phyloP scores from a whole-genome alignment of 2,888 invertebrate species.

The Troides aeacus region DNA sequence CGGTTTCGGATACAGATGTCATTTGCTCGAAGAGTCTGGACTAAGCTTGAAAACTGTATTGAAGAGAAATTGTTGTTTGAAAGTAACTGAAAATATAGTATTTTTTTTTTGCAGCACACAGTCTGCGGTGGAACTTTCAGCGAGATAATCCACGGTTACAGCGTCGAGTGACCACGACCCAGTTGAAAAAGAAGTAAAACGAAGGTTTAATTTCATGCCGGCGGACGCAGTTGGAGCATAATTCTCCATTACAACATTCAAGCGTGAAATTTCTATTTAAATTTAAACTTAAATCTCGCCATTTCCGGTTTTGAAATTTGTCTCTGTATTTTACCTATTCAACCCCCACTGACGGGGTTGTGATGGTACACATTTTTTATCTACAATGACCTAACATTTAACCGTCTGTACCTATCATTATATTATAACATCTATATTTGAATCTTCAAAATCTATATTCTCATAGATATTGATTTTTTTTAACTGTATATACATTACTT shows the following conservation, averaged over 20 bases:
- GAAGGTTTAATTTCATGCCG: slow-evolving; percentile 10
- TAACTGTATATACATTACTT: too few species aligned
- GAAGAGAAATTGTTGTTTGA: too few species aligned
- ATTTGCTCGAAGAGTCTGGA: too few species aligned
- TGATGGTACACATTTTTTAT: too few species aligned
- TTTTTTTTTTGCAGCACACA: not conserved
- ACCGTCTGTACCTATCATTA: too few species aligned
- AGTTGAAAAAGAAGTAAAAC: slow-evolving; percentile 1
- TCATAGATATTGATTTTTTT: too few species aligned
- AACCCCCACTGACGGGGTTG: too few species aligned
- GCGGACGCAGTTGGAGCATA: slow-evolving; percentile 2
- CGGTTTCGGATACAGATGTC: too few species aligned
- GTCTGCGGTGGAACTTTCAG: slow-evolving; percentile 4
- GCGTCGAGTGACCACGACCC: slow-evolving; percentile 7
- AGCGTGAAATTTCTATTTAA: slow-evolving; percentile 3
- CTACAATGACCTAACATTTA: too few species aligned
- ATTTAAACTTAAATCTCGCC: not conserved
- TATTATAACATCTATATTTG: too few species aligned
- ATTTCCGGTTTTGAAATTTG: not conserved
- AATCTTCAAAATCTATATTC: too few species aligned
- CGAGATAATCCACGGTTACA: slow-evolving; percentile 5
- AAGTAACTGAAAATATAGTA: not conserved
- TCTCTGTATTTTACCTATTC: not conserved
- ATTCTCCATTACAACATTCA: slow-evolving; percentile 15
- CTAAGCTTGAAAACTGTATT: too few species aligned